Evolutionary conservation across 2,797 vertebrate genomes (phyloP).

Genomic region (Notolepis coatsorum): DNA sequence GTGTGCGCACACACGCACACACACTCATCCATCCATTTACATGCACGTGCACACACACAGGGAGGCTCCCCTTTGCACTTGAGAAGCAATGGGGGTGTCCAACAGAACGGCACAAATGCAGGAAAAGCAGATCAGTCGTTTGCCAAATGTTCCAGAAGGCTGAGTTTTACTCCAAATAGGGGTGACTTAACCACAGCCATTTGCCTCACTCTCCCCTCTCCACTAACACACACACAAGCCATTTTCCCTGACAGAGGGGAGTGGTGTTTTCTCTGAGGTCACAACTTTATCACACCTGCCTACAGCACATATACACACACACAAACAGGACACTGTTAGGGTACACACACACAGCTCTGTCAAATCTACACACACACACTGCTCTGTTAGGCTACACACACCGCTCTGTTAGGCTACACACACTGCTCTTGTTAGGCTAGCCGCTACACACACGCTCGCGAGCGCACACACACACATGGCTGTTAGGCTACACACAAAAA

Average conservation of each 20-base stretch:
- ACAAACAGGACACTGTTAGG: too few species aligned
- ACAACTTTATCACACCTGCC: conserved; percentile 41
- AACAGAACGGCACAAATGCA: conserved; percentile 31
- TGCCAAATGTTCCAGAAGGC: conserved; percentile 45
- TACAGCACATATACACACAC: conserved; percentile 6
- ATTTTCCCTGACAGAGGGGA: conserved; percentile 28
- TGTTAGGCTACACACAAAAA: neutral
- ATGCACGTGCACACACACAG: neutral
- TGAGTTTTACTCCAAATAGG: conserved; percentile 37
- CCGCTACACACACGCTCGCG: too few species aligned
- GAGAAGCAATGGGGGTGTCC: conserved; percentile 24
- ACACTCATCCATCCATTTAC: neutral
- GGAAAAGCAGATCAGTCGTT: conserved; percentile 28
- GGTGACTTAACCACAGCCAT: conserved; percentile 30
- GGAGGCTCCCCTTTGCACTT: conserved; percentile 1
- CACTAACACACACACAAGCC: neutral
- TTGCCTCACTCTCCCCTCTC: neutral
- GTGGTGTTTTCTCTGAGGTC: conserved; percentile 50
- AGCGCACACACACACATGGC: conserved; percentile 8
- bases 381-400: conserved; percentile 14
- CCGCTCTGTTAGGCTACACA: neutral
- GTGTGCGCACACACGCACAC: neutral
- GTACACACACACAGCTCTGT: neutral
- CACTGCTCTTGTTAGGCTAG: too few species aligned
- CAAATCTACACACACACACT: neutral